Evolutionary conservation across 2,113 vertebrate species (phyloP).

Genomic region (Pygoscelis adeliae): DNA sequence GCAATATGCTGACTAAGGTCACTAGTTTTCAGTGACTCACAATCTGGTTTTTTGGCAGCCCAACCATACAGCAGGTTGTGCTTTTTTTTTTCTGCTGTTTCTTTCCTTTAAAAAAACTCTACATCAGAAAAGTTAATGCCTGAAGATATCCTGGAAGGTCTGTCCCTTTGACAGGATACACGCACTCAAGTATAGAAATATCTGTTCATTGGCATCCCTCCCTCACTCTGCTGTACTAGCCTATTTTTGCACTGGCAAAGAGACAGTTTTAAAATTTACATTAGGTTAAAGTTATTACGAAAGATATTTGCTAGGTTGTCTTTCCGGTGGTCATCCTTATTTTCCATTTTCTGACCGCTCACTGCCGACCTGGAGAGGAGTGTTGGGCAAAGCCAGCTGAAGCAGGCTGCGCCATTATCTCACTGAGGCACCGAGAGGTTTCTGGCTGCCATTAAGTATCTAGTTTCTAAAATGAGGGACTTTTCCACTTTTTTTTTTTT

Average conservation of each 20-base stretch:
- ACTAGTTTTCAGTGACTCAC: neutral
- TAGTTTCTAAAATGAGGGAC: neutral
- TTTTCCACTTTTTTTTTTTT: neutral
- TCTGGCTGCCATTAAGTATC: neutral
- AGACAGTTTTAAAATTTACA: neutral
- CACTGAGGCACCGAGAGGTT: neutral
- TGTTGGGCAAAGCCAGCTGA: neutral
- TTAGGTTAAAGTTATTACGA: neutral
- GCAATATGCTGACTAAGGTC: constrained; percentile 4
- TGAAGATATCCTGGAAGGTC: neutral
- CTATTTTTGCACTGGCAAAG: neutral
- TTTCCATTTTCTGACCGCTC: neutral
- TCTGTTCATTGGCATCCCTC: neutral
- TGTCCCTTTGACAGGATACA: neutral
- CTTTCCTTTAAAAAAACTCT: neutral
- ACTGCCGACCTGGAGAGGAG: neutral
- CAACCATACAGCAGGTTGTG: neutral
- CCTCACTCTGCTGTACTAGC: neutral
- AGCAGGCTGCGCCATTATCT: neutral
- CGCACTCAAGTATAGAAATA: neutral
- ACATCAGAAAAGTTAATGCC: neutral
- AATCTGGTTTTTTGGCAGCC: constrained; percentile 25
- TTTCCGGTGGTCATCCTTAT: neutral
- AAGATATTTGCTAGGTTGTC: neutral
- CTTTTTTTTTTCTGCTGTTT: neutral